Base-by-base conservation (phyloP, 1,140 invertebrate species). In the Bactericera cockerelli region DNA sequence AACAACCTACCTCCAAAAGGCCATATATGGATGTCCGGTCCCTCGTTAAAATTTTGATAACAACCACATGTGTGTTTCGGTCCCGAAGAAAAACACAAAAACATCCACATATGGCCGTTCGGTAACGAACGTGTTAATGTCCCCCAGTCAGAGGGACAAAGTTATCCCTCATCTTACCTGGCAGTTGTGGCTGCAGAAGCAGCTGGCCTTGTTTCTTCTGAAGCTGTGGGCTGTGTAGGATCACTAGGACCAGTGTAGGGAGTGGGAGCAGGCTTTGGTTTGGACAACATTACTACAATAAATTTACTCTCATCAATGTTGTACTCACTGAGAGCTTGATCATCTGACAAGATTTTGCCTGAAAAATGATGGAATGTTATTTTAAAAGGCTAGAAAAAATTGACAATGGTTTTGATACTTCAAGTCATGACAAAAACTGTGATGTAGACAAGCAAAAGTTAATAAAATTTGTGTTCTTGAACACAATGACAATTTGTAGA, bases 251-350 rank as follows among this genome's bases (percentile, higher is more conserved):
- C 72, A 14, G 72, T 66, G 42, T 74, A 64, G 25, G 75, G 64
- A 24, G 74, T 66, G 62, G 75, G 68, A 6, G 42, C 24, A n/a
- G 42, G 26, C 72, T 87, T 88, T 38, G 84, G 80, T 75, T 95
- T 95, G 16, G 90, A 87, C 60, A 96, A 85, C 91, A 98, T 97
- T 62, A 97, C 88, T 65, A 98, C 93, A 70, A 98, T 86, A 74
- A 97, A 97, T 73, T 97, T 98, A 67, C 91, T 94, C 68, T 95
- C 92, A 73, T 97, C 92, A 69, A 97, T 93, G 71, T 93, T 91
- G 74, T 94, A 96, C 64, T 89, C 87, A 63, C 78, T 80, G 57
- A 96, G 69, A 56, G 82, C 80, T 65, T 83, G 83, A 55, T 93
- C 89, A 77, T 98, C 93, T 60, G 80, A 81, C 64, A 97, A 76